phyloP scores from a whole-genome alignment of 2,113 vertebrate genomes.

The Coreoperca whiteheadi region DNA sequence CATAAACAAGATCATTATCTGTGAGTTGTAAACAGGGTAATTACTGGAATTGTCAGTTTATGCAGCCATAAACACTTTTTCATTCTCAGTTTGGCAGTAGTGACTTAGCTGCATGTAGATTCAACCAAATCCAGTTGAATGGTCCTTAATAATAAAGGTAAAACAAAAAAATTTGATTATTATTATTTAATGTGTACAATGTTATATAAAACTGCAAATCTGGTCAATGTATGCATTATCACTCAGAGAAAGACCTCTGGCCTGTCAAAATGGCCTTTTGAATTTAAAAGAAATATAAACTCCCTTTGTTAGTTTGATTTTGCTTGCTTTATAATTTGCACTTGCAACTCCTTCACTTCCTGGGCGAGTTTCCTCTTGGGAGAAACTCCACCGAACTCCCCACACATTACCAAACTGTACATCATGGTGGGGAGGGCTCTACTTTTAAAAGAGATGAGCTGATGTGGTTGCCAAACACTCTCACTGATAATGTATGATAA shows the following conservation, averaged over 20 bases:
- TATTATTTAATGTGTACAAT: slow-evolving; percentile 5
- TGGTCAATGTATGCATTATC: slow-evolving; percentile 3
- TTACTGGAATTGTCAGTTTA: slow-evolving; percentile 43
- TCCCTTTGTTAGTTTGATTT: slow-evolving; percentile 16
- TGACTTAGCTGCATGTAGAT: slow-evolving; percentile 12
- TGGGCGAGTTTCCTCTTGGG: slow-evolving; percentile 23
- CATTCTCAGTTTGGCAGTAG: slow-evolving; percentile 17
- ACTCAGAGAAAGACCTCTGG: slow-evolving; percentile 6
- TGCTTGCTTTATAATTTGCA: slow-evolving; percentile 11
- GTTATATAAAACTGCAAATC: slow-evolving; percentile 16
- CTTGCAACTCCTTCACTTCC: slow-evolving; percentile 11
- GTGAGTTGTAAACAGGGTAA: slow-evolving; percentile 40
- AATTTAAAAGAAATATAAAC: neutral
- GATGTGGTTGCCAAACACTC: slow-evolving; percentile 22
- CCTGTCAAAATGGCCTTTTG: slow-evolving; percentile 9
- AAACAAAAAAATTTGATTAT: neutral
- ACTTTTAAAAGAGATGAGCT: slow-evolving; percentile 48
- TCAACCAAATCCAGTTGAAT: slow-evolving; percentile 29
- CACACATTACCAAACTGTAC: slow-evolving; percentile 18
- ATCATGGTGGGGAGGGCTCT: slow-evolving; percentile 14
- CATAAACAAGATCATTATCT: slow-evolving; percentile 55
- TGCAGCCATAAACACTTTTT: slow-evolving; percentile 34
- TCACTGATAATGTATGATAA: slow-evolving; percentile 35
- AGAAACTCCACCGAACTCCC: slow-evolving; percentile 21
- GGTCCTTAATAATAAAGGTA: slow-evolving; percentile 1